These are phyloP conservation scores for Acipenser transmontanus DNA, from an alignment of 2,797 vertebrate genomes.

Conservation along the genomic window DNA sequence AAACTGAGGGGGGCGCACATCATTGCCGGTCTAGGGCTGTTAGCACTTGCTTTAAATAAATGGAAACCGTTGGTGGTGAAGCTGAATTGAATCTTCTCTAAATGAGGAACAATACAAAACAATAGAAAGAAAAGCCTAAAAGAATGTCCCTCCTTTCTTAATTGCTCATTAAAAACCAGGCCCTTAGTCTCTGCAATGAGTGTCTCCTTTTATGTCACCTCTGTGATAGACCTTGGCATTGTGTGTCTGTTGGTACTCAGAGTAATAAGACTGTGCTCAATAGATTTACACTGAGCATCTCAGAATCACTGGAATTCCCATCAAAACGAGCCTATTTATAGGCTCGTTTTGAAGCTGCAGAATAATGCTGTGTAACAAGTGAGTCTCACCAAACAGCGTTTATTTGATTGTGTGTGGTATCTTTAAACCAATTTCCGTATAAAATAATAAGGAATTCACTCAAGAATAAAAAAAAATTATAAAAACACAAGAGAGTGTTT, in stretches of 20 bases:
- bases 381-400: no score
- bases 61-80: neutral
- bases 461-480: no score
- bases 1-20: neutral
- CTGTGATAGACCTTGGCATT: conserved; percentile 8
- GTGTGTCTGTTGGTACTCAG: conserved; percentile 4
- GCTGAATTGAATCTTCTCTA: conserved; percentile 1
- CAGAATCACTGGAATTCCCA: neutral
- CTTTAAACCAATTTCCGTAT: no score
- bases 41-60: conserved; percentile 5
- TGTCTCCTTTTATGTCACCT: conserved; percentile 17
- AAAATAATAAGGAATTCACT: no score
- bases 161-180: conserved; percentile 14
- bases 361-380: neutral
- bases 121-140: neutral
- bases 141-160: conserved; percentile 16
- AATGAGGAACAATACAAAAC: conserved; percentile 7
- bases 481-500: no score
- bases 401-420: no score
- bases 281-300: conserved; percentile 3
- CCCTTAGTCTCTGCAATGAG: conserved; percentile 6
- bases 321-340: neutral
- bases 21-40: conserved; percentile 8
- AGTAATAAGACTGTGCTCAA: conserved; percentile 10
- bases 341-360: conserved; percentile 5